Evolutionary conservation across 2,888 invertebrate genomes (phyloP).

Genomic region (Cataglyphis albicans): DNA sequence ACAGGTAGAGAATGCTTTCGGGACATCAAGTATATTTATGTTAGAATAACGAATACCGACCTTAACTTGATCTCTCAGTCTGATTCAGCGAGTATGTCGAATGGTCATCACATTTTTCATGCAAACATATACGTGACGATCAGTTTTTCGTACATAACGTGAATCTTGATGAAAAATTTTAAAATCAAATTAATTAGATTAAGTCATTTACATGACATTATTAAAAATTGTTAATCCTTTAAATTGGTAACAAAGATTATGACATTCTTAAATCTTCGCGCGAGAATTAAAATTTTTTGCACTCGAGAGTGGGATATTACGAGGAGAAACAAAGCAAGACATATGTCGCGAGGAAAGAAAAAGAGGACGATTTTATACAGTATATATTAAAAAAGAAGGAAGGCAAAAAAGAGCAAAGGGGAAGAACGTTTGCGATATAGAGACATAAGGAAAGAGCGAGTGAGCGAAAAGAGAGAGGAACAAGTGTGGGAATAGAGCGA

Average conservation of each 20-base stretch:
- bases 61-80: slow-evolving; percentile 35
- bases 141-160: slow-evolving; percentile 48
- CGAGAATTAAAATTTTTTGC: slow-evolving; percentile 19
- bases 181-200: slow-evolving; percentile 25
- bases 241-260: slow-evolving; percentile 9
- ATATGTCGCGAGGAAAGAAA: neutral
- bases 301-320: neutral
- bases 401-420: slow-evolving; percentile 26
- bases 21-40: slow-evolving; percentile 31
- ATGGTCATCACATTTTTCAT: slow-evolving; percentile 69
- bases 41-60: slow-evolving; percentile 34
- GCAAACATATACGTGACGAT: slow-evolving; percentile 56
- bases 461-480: slow-evolving; percentile 48
- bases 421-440: slow-evolving; percentile 33
- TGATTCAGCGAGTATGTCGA: slow-evolving; percentile 61
- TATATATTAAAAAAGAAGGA: slow-evolving; percentile 22
- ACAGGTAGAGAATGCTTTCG: slow-evolving; percentile 23
- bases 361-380: neutral
- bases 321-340: slow-evolving; percentile 29
- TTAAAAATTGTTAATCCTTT: neutral
- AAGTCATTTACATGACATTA: neutral
- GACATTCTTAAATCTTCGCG: neutral
- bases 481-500: slow-evolving; percentile 38
- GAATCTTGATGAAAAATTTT: slow-evolving; percentile 5
- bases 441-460: slow-evolving; percentile 43